A percentile compares a stretch with the other conserved stretches of the same genome.
Evolutionary conservation across 2,888 invertebrate species (phyloP).

Genomic region (Stictocephala bisonia): DNA sequence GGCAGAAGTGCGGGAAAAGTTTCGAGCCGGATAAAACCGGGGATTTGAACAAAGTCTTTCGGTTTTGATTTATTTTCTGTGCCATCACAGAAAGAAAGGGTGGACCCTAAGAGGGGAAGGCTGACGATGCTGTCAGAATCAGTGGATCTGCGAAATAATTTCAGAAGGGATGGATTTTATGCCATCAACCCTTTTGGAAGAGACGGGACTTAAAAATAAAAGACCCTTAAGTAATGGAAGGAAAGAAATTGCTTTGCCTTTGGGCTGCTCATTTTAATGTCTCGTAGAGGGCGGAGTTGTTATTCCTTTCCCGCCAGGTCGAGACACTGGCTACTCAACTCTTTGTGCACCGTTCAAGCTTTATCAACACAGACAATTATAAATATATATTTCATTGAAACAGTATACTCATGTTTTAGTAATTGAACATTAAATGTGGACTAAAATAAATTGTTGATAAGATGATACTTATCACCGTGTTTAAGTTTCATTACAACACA

Average conservation of each 20-base stretch:
- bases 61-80: conserved; percentile 46
- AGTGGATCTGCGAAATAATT: conserved; percentile 48
- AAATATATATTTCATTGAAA: too few species aligned
- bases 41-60: conserved; percentile 39
- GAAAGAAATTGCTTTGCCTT: conserved; percentile 43
- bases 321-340: neutral
- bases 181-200: conserved; percentile 46
- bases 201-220: conserved; percentile 45
- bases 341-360: neutral
- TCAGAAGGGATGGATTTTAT: conserved; percentile 47
- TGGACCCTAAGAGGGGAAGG: conserved; percentile 32
- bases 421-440: too few species aligned
- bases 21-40: conserved; percentile 36
- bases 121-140: conserved; percentile 47
- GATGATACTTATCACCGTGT: too few species aligned
- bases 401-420: too few species aligned
- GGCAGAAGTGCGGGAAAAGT: conserved; percentile 18
- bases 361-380: neutral
- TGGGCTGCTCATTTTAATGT: conserved; percentile 8
- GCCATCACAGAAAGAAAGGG: conserved; percentile 44
- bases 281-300: neutral
- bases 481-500: too few species aligned
- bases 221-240: conserved; percentile 39
- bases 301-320: too few species aligned
- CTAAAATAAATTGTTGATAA: too few species aligned